Evolutionary conservation across 1,140 invertebrate species (phyloP).

Genomic region (Phocides pigmalion): DNA sequence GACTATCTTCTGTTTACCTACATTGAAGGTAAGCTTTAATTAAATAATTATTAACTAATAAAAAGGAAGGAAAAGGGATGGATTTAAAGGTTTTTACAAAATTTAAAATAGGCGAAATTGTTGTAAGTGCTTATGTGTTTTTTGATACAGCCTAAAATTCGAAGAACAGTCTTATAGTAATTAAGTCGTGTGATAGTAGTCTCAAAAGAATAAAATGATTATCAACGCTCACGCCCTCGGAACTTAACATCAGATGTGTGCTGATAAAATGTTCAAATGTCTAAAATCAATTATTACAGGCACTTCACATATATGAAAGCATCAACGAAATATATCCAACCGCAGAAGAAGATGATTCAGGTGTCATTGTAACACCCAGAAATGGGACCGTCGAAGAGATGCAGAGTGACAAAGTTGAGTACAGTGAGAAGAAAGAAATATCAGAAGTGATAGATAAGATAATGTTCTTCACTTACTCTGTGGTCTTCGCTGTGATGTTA

Average conservation of each 20-base stretch:
- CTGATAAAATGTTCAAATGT: no score
- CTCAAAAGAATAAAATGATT: no score
- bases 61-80: no score
- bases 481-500: constrained; percentile 55
- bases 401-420: constrained; percentile 50
- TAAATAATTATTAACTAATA: not conserved
- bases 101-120: no score
- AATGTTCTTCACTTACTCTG: constrained; percentile 61
- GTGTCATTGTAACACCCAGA: constrained; percentile 30
- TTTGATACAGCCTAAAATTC: no score
- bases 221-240: no score
- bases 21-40: constrained; percentile 54
- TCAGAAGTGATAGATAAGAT: constrained; percentile 63
- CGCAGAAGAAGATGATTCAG: constrained; percentile 53
- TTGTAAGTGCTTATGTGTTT: no score
- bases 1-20: constrained; percentile 58
- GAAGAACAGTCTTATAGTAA: no score
- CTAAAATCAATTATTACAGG: constrained; percentile 41
- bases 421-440: constrained; percentile 53
- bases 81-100: no score
- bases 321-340: constrained; percentile 53
- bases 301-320: constrained; percentile 53
- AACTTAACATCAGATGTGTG: no score
- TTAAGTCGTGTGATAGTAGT: no score
- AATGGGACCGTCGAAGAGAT: constrained; percentile 58